Percentiles rank a stretch among this genome's conserved stretches.
Conservation (phyloP, 2,888 invertebrate genomes). For the Globia sparganii region DNA sequence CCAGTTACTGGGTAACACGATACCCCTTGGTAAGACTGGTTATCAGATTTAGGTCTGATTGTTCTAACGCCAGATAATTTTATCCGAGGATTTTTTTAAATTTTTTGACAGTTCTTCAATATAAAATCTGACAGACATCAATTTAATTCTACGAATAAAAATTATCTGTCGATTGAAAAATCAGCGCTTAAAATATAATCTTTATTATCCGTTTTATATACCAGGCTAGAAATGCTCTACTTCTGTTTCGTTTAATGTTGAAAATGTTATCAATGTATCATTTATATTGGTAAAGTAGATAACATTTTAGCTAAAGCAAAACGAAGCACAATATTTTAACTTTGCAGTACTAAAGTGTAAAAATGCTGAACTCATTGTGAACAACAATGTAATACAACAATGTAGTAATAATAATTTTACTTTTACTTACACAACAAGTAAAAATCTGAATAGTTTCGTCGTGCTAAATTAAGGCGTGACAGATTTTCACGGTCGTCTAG, state of each 20-base stretch:
- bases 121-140: too few species aligned
- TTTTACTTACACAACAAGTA: constrained; percentile 27
- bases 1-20: not conserved
- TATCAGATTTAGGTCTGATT: too few species aligned
- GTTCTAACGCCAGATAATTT: too few species aligned
- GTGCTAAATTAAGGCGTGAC: constrained; percentile 33
- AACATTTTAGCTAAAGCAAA: not conserved
- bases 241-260: not conserved
- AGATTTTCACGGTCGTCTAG: constrained; percentile 37
- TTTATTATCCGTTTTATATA: not conserved
- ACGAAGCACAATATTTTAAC: not conserved
- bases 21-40: not conserved
- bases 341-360: not conserved
- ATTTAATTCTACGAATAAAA: too few species aligned
- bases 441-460: constrained; percentile 26
- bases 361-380: not conserved
- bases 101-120: too few species aligned
- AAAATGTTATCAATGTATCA: not conserved
- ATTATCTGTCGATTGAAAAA: too few species aligned
- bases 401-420: not conserved
- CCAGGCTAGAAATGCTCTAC: not conserved
- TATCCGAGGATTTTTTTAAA: too few species aligned
- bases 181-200: not conserved
- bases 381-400: constrained; percentile 19
- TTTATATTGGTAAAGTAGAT: not conserved